A percentile compares a stretch with the other conserved stretches of the same genome.
Evolutionary conservation across 2,888 invertebrate genomes (phyloP).

Genomic region (Idaea dimidiata): DNA sequence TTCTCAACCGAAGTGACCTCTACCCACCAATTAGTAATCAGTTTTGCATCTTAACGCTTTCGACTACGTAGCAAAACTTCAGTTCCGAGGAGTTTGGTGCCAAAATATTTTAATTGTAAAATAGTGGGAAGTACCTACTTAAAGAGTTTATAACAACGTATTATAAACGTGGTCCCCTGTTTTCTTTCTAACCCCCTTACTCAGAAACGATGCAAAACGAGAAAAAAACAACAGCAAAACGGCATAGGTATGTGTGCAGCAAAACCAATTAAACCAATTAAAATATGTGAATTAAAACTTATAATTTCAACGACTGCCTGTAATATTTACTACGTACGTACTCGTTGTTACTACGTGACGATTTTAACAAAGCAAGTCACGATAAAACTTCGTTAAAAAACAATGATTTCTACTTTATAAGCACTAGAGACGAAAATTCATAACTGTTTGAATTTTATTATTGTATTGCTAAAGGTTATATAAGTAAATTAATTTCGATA

Average conservation of each 20-base stretch:
- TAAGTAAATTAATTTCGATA: neutral
- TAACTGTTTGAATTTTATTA: neutral
- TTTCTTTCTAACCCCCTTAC: too few species aligned
- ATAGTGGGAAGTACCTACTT: neutral
- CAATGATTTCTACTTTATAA: neutral
- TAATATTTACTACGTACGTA: too few species aligned
- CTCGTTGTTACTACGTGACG: too few species aligned
- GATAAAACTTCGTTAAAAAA: neutral
- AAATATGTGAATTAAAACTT: too few species aligned
- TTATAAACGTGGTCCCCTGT: too few species aligned
- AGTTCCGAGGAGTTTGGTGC: neutral
- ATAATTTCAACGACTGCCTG: too few species aligned
- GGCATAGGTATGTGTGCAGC: too few species aligned
- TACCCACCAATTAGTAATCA: neutral
- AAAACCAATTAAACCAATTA: too few species aligned
- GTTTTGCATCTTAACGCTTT: neutral
- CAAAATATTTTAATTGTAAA: slow-evolving; percentile 1
- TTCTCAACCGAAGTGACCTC: neutral
- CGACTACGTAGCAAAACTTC: neutral
- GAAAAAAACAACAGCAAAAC: too few species aligned
- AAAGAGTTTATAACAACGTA: neutral
- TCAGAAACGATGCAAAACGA: too few species aligned
- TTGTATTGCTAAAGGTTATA: neutral
- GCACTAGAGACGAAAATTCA: neutral
- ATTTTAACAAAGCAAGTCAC: too few species aligned